Percentiles rank a stretch among this genome's conserved stretches.
phyloP scores from a whole-genome alignment of 1,140 invertebrate species.

The Brachionus rubens region DNA sequence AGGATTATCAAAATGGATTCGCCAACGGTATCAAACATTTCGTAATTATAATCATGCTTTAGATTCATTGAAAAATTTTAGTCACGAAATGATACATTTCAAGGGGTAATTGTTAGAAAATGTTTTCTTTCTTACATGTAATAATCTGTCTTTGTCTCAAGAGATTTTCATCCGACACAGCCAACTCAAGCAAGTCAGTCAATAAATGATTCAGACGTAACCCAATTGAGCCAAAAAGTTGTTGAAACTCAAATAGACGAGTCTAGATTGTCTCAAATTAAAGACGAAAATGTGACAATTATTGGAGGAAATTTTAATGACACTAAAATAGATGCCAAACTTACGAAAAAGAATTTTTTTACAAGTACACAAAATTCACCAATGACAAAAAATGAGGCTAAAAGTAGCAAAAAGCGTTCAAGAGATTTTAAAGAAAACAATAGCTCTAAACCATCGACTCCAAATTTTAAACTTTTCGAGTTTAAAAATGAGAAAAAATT shows the following conservation, averaged over 20 bases:
- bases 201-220: background rate
- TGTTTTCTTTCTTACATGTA: too few species aligned
- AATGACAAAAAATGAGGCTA: background rate
- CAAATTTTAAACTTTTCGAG: constrained; percentile 17
- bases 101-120: background rate
- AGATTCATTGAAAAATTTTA: constrained; percentile 41
- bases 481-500: background rate
- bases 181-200: background rate
- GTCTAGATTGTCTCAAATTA: background rate
- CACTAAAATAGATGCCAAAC: background rate
- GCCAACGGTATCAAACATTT: constrained; percentile 12
- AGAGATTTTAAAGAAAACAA: constrained; percentile 1
- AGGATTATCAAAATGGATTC: constrained; percentile 36
- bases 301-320: background rate
- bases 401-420: background rate
- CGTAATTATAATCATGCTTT: constrained; percentile 2
- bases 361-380: constrained; percentile 4
- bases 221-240: background rate
- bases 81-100: constrained; percentile 20
- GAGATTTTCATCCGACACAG: constrained; percentile 22
- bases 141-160: too few species aligned
- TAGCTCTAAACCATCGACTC: background rate
- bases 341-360: constrained; percentile 12
- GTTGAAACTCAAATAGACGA: constrained; percentile 9
- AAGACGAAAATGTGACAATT: background rate